Evolutionary conservation across 2,888 invertebrate species (phyloP).

Genomic region (Capitulum mitella): DNA sequence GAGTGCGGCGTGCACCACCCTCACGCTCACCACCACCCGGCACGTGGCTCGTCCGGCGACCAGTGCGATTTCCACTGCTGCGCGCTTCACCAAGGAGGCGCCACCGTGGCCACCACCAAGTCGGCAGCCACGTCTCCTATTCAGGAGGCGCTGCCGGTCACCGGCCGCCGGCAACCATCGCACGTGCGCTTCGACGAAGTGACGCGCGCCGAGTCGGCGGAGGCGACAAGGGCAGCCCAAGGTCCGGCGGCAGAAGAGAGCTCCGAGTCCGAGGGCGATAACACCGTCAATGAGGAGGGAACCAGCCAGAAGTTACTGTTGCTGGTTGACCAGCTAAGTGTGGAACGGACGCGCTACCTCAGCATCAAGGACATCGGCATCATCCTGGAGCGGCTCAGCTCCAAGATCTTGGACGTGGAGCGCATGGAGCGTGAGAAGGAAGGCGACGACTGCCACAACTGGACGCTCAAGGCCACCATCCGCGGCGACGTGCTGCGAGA

Average conservation of each 20-base stretch:
- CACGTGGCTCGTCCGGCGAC: slow-evolving; percentile 35
- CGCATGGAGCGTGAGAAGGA: slow-evolving; percentile 83
- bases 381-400: slow-evolving; percentile 82
- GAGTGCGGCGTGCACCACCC: slow-evolving; percentile 61
- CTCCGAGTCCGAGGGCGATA: slow-evolving; percentile 87
- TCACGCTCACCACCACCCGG: slow-evolving; percentile 49
- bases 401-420: slow-evolving; percentile 89
- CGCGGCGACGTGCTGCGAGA: slow-evolving; percentile 83
- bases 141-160: slow-evolving; percentile 54
- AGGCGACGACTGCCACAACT: slow-evolving; percentile 88
- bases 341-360: slow-evolving; percentile 83
- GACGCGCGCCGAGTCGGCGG: not conserved
- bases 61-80: slow-evolving; percentile 93
- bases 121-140: slow-evolving; percentile 89
- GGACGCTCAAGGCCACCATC: slow-evolving; percentile 94
- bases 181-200: slow-evolving; percentile 14
- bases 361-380: slow-evolving; percentile 93
- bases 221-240: slow-evolving; percentile 42
- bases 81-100: slow-evolving; percentile 85
- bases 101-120: slow-evolving; percentile 61
- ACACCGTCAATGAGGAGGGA: slow-evolving; percentile 62
- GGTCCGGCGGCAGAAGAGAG: slow-evolving; percentile 57
- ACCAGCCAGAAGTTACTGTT: slow-evolving; percentile 87
- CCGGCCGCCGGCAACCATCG: not conserved
- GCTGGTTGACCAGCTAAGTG: slow-evolving; percentile 84